phyloP scores from a whole-genome alignment of 1,140 invertebrate genomes.

The Saccostrea echinata region DNA sequence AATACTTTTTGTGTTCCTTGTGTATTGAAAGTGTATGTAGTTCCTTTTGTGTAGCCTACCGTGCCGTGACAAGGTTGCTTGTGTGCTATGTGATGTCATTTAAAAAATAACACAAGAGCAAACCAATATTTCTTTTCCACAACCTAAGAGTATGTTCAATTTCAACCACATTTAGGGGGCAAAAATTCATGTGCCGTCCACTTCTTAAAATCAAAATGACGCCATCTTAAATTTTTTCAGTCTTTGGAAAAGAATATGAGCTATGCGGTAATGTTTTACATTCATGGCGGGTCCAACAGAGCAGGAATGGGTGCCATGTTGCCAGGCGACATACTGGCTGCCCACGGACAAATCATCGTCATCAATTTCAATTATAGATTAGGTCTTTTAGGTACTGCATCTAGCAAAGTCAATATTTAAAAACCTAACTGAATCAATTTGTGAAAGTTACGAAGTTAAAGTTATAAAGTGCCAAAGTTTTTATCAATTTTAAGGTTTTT shows the following conservation, averaged over 20 bases:
- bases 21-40: too few species aligned
- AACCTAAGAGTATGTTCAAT: too few species aligned
- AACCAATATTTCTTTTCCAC: too few species aligned
- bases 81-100: too few species aligned
- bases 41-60: too few species aligned
- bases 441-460: not conserved
- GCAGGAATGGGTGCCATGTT: constrained; percentile 79
- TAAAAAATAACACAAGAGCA: too few species aligned
- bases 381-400: constrained; percentile 83
- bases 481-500: constrained; percentile 85
- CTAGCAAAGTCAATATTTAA: not conserved
- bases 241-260: not conserved
- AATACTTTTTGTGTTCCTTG: too few species aligned
- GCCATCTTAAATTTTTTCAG: not conserved
- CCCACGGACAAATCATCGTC: constrained; percentile 86
- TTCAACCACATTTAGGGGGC: too few species aligned
- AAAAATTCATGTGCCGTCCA: too few species aligned
- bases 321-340: constrained; percentile 85
- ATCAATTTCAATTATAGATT: constrained; percentile 91
- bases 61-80: too few species aligned
- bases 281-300: constrained; percentile 80
- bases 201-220: too few species aligned
- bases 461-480: not conserved
- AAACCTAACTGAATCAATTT: not conserved
- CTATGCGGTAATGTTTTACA: constrained; percentile 78